These are phyloP conservation scores for Callionymus lyra DNA, from an alignment of 2,113 vertebrate species.

Conservation along the genomic window DNA sequence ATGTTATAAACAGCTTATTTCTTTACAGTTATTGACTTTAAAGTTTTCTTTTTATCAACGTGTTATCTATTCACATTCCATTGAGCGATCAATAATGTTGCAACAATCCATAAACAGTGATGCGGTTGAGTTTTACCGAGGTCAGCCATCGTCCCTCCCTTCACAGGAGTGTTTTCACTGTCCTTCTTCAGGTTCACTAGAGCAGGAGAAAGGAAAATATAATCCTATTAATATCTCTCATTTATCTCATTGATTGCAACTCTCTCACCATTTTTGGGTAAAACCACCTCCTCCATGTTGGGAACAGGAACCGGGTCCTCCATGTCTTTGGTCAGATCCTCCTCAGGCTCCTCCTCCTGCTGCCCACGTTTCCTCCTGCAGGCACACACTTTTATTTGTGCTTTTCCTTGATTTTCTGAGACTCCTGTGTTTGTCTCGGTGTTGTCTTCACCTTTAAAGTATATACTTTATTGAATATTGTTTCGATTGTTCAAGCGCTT, in stretches of 20 bases:
- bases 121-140: slow-evolving; percentile 72
- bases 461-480: no score
- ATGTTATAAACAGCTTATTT: no score
- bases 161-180: slow-evolving; percentile 94
- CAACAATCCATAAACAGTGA: no score
- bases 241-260: not conserved
- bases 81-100: no score
- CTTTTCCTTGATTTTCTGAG: no score
- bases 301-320: slow-evolving; percentile 94
- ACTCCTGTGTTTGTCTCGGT: no score
- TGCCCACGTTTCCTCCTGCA: slow-evolving; percentile 78
- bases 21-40: no score
- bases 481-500: no score
- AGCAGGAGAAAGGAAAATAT: not conserved
- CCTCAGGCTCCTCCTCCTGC: slow-evolving; percentile 85
- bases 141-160: slow-evolving; percentile 92
- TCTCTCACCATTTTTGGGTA: slow-evolving; percentile 87
- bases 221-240: not conserved
- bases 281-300: slow-evolving; percentile 90
- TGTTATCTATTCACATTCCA: no score
- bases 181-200: slow-evolving; percentile 96
- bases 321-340: slow-evolving; percentile 97
- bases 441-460: no score
- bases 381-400: slow-evolving; percentile 2
- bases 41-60: no score